Conservation (phyloP, 2,888 invertebrate genomes). For the Mesochorus sp. region DNA sequence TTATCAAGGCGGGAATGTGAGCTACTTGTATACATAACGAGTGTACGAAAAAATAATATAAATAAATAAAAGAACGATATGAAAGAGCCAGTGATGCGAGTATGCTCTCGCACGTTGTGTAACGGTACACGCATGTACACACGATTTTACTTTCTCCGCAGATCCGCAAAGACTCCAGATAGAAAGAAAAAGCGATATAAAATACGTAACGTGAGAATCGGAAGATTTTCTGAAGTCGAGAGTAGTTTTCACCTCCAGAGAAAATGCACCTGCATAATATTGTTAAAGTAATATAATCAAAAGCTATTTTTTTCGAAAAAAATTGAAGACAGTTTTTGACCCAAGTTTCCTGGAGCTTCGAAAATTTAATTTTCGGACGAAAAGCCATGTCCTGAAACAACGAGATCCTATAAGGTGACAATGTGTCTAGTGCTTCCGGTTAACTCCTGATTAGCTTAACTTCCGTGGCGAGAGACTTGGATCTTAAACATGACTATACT, state of each 20-base stretch:
- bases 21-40: background rate
- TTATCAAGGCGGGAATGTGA: background rate
- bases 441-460: no score
- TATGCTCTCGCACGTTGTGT: slow-evolving; percentile 48
- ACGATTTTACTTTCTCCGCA: slow-evolving; percentile 48
- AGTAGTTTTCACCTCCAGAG: slow-evolving; percentile 1
- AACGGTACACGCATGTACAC: slow-evolving; percentile 29
- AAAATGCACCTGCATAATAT: background rate
- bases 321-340: no score
- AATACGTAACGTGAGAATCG: slow-evolving; percentile 1
- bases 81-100: slow-evolving; percentile 42
- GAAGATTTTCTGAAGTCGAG: slow-evolving; percentile 22
- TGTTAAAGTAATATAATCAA: background rate
- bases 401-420: no score
- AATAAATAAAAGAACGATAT: background rate
- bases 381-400: no score
- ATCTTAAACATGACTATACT: no score
- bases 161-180: slow-evolving; percentile 17
- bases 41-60: background rate
- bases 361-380: no score
- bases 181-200: slow-evolving; percentile 27
- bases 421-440: no score
- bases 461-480: no score
- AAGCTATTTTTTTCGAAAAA: slow-evolving; percentile 10
- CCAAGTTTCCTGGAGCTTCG: no score